Evolutionary conservation across 1,140 invertebrate species (phyloP), one percentile per base, ranked within the genome.

Genomic region (Lordiphosa stackelbergi): DNA sequence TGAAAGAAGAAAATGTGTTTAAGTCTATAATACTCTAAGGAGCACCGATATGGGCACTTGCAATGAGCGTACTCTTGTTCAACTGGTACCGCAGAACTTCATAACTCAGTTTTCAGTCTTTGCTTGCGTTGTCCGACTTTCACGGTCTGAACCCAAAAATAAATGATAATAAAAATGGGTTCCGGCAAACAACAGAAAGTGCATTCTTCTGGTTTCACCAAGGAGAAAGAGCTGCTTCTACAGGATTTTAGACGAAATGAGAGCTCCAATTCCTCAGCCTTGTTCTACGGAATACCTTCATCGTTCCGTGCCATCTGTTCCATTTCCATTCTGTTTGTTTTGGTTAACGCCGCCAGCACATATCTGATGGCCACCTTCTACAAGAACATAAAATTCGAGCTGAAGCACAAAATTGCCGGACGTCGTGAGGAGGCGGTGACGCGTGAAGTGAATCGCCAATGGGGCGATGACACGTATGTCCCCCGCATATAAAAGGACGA

Each of bases 401-500:
- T 99, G 35, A 99, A 99, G 89, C 98, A 99, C 88, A 98, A 99
- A 92, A 95, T 99, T 78, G 97, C 98, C 48, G 93, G 96, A 7
- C 98, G 98, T 85, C 91, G 97, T 53, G 97, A 98, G 89, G 97
- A 99, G 89, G 97, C 97, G 31, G 96, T 99, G 10, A 94, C 95
- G 0, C 92, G 95, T 16, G 98, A 99, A 88, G 94, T 99, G 88
- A 94, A 93, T 53, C 94, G 94, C 58, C 96, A 97, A 87, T 90
- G 98, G 46, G 93, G 95, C 22, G 97, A 98, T 88, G 97, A 99
- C 81, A 99, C 99, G 88, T 99, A 98, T 86, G 98, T 99, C 93
- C 97, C 95, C 86, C 97, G 97, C 68, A 99, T 99, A 86, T 98
- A 99, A 88, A 99, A 99, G 88, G 97, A 99, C 88, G 97, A 99